Base-by-base conservation (phyloP, 2,797 vertebrate genomes). In the Argentina silus region DNA sequence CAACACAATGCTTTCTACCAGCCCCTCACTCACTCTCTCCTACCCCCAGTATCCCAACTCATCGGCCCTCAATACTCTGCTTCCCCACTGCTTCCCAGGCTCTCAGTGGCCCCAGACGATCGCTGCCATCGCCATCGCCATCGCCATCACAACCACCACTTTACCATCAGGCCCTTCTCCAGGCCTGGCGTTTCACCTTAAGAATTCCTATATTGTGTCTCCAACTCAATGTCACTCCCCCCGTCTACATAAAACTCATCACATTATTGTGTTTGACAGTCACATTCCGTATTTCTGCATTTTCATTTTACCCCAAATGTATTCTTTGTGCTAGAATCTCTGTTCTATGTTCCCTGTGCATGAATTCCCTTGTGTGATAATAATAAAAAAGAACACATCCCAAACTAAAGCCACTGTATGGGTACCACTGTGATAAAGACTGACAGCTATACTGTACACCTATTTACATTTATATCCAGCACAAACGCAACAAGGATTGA, bases 381-480 rank as follows among this genome's bases (percentile, higher is more conserved):
- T 68, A 76, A 62, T 19, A 79, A 71, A 60, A 64, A 75, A 56
- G 74, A 69, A 61, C 42, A 80, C 50, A 76, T 65, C 74, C 71
- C 80, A 76, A 83, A 81, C 85, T 84, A 81, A 79, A 84, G 78
- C 86, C 81, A 83, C 78, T 63, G 74, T 76, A 83, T 61, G 69
- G 84, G 82, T 82, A 75, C 76, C 79, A 67, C 83, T 67, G 78
- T 78, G 83, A 78, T 70, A 71, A 66, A 85, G 64, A 74, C 83
- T 78, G 70, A 88, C 84, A 85, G 83, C 87, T 88, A 89, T 79
- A 83, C 82, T 87, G 85, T 86, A 80, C 87, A 87, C 81, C 80
- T 89, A 92, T 91, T 87, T 86, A 88, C 89, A 90, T 81, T 73
- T 85, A 82, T 82, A 89, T 84, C 81, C 78, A 81, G 75, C 90